Evolutionary conservation across 2,888 invertebrate species (phyloP), one percentile per base, ranked within the genome.

Genomic region (Hofmannophila pseudospretella): DNA sequence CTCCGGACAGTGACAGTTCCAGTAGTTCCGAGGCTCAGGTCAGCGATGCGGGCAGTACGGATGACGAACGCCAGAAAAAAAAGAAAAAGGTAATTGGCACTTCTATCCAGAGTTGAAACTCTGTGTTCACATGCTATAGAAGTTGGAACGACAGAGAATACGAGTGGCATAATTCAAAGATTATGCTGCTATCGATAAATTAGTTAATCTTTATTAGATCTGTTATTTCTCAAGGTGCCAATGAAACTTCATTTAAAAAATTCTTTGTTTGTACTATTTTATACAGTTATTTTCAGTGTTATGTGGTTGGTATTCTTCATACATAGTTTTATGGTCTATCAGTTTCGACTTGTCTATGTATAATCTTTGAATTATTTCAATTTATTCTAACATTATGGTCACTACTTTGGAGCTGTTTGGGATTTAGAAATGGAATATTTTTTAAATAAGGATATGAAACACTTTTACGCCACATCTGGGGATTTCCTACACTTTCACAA

Each of bases 1-100:
- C 89, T 16, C 80, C 84, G 4, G 88, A 87, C 49, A 72, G 79
- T 4, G 88, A 85, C 16, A 81, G 84, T 33, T 84, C 82, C n/a
- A 88, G 71, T 50, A 85, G 81, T 38, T 80, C 74, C 23, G 79
- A 76, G 45, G 77, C 43, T 38, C 84, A 78, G 40, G 76, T 74
- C 46, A 73, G 70, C 44, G 79, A 75, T 41, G 60, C 68, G 1
- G 67, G 47, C 42, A 71, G 64, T 42, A 72, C 82, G 0, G 84
- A 75, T 37, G 82, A 79, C 22, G 78, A 76, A 14, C 62, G 64
- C 23, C 72, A 70, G 45, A 80, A 70, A 44, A 81, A 78, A 49
- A 84, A 80, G 55, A 82, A 80, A 50, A 82, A 85, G 85, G 85
- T 85, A 82, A 67, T 14, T 42, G 16, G 10, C 12, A 14, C 36